Evolutionary conservation across 2,888 invertebrate species (phyloP), one percentile per base, ranked within the genome.

Genomic region (Diarsia mendica): DNA sequence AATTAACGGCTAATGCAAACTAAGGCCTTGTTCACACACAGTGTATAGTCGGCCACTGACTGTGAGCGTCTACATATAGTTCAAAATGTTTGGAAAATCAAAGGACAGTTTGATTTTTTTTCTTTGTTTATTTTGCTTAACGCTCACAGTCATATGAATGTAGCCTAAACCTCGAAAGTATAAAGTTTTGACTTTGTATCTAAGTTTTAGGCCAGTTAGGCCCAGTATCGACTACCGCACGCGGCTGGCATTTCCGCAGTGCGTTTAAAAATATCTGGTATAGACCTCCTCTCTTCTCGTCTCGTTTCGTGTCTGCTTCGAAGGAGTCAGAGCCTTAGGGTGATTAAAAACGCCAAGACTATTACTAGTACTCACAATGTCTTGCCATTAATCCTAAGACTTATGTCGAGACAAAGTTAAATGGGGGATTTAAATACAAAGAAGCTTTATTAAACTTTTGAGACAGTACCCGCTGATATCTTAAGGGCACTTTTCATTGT

Each of bases 371-470:
- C 86, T 90, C 83, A 77, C 89, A 89, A 83, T 90, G 88, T 89
- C 90, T 91, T 89, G 78, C 90, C 82, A 93, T 93, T 93, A 93
- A 94, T 94, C 93, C 92, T 79, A 70, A 86, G 92, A 91, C 91
- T 94, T 92, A 91, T 89, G 88, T 90, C 83, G 87, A 74, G 91
- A 91, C 91, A 89, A 94, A 94, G 94, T 94, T 93, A 93, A 93
- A 94, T 93, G 91, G 91, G 73, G 91, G 92, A 93, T 93, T 94
- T 92, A 92, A 93, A 92, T 93, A 89, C 89, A 89, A 85, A 83
- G 85, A 87, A 88, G 87, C 87, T 91, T 91, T 92, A 93, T 92
- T 91, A 90, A 92, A 94, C 86, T 92, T 93, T 89, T 85, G 80
- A 88, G 90, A 89, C 85, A 77, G 79, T 83, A 83, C 83, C 83